Conservation (phyloP, 2,888 invertebrate genomes). For the Drosophila anomelani region DNA sequence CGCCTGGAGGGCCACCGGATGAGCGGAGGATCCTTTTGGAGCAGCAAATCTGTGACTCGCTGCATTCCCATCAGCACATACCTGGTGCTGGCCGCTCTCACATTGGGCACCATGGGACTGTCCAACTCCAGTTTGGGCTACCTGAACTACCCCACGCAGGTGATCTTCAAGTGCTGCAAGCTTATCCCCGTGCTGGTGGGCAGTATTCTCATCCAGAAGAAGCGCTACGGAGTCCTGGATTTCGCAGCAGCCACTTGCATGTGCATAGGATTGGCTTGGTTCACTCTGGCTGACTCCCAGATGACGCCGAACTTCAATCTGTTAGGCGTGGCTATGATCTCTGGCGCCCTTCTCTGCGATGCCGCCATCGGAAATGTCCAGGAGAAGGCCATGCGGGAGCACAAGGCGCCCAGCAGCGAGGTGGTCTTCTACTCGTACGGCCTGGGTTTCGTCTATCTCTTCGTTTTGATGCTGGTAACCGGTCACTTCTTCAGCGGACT, state of each 20-base stretch:
- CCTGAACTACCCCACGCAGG: slow-evolving; percentile 98
- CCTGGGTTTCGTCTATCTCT: slow-evolving; percentile 93
- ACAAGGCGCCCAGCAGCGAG: slow-evolving; percentile 94
- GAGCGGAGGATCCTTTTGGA: slow-evolving; percentile 43
- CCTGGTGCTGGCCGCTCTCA: slow-evolving; percentile 92
- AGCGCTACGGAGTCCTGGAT: slow-evolving; percentile 93
- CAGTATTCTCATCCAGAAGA: slow-evolving; percentile 95
- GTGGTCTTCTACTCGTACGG: slow-evolving; percentile 96
- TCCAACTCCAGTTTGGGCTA: slow-evolving; percentile 97
- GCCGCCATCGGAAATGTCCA: slow-evolving; percentile 98
- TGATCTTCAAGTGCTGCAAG: slow-evolving; percentile 99
- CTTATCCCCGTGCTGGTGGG: slow-evolving; percentile 97
- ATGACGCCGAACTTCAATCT: slow-evolving; percentile 90
- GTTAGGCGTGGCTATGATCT: slow-evolving; percentile 90
- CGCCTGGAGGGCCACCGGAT: slow-evolving; percentile 85
- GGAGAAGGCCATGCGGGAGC: slow-evolving; percentile 95
- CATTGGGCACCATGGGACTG: slow-evolving; percentile 97
- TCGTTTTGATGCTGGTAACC: slow-evolving; percentile 89
- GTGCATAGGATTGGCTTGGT: slow-evolving; percentile 95
- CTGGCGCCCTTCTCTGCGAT: slow-evolving; percentile 95
- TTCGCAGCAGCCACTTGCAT: slow-evolving; percentile 93
- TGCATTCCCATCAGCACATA: slow-evolving; percentile 94
- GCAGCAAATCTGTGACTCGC: slow-evolving; percentile 86
- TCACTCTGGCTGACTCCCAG: slow-evolving; percentile 93
- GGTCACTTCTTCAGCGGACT: slow-evolving; percentile 92